Percentiles rank a stretch among this genome's conserved stretches.
phyloP scores from a whole-genome alignment of 2,113 vertebrate genomes.

The Rafetus swinhoei region DNA sequence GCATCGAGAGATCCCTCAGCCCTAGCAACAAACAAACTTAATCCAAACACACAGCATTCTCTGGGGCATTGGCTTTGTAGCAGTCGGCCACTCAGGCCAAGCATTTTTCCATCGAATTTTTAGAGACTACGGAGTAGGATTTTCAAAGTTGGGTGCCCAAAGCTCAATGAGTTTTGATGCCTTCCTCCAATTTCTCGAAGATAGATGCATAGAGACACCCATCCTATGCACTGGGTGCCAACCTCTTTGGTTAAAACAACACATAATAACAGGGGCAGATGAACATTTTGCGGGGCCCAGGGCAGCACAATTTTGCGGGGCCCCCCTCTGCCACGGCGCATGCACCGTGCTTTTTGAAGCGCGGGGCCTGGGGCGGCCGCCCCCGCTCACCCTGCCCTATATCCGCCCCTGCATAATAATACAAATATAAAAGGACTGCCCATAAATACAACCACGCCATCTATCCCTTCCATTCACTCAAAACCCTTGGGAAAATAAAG shows the following conservation, averaged over 20 bases:
- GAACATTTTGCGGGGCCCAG: too few relatives aligned
- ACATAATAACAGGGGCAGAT: too few relatives aligned
- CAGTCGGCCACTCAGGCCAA: background rate
- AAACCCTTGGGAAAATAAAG: background rate
- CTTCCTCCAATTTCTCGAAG: constrained; percentile 21
- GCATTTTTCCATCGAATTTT: constrained; percentile 44
- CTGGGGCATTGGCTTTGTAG: background rate
- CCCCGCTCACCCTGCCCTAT: too few relatives aligned
- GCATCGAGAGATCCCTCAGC: background rate
- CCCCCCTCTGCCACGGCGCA: too few relatives aligned
- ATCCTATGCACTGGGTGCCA: background rate
- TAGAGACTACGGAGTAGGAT: constrained; percentile 3
- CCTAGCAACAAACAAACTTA: background rate
- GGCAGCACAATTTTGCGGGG: too few relatives aligned
- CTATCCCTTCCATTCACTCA: background rate
- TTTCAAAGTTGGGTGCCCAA: background rate
- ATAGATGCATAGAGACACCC: constrained; percentile 6
- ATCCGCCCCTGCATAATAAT: too few relatives aligned
- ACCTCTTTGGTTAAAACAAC: background rate
- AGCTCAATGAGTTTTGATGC: background rate
- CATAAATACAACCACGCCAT: background rate
- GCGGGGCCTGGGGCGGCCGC: too few relatives aligned
- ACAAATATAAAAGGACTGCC: constrained; percentile 18
- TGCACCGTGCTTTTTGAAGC: too few relatives aligned
- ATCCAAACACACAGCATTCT: constrained; percentile 28